These are phyloP conservation scores for Amphipyra tragopoginis DNA, from an alignment of 2,888 invertebrate species.

Conservation along the genomic window DNA sequence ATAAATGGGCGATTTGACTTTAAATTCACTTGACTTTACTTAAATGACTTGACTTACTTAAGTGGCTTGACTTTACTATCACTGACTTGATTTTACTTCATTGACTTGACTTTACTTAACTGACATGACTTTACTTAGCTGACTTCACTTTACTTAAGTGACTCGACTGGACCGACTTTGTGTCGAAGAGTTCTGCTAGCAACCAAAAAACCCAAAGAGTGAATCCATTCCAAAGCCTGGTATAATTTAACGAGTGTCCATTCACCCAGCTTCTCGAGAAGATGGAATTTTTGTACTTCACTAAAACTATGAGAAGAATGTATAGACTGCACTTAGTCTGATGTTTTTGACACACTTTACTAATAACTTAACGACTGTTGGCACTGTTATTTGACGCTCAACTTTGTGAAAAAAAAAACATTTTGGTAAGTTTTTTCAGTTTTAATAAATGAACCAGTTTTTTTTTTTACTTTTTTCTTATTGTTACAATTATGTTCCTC, in stretches of 20 bases:
- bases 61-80: no score
- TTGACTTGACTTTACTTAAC: no score
- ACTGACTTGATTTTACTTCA: no score
- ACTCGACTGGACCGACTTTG: not conserved
- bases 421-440: no score
- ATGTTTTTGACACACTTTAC: constrained; percentile 71
- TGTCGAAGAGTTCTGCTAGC: not conserved
- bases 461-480: not conserved
- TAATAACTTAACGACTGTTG: constrained; percentile 45
- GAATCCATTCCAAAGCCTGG: constrained; percentile 9
- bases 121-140: not conserved
- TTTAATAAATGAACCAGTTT: no score
- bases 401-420: constrained; percentile 3
- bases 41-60: no score
- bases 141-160: not conserved
- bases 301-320: constrained; percentile 27
- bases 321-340: constrained; percentile 70
- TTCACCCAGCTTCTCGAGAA: not conserved
- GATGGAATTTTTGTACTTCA: constrained; percentile 16
- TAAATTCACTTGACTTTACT: not conserved
- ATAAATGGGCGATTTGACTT: not conserved
- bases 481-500: constrained; percentile 12
- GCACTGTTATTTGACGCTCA: constrained; percentile 41
- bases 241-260: constrained; percentile 1
- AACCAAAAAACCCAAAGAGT: constrained; percentile 28